These are phyloP conservation scores for Drosophila subsilvestris DNA, from an alignment of 2,888 invertebrate genomes.

Conservation along the genomic window DNA sequence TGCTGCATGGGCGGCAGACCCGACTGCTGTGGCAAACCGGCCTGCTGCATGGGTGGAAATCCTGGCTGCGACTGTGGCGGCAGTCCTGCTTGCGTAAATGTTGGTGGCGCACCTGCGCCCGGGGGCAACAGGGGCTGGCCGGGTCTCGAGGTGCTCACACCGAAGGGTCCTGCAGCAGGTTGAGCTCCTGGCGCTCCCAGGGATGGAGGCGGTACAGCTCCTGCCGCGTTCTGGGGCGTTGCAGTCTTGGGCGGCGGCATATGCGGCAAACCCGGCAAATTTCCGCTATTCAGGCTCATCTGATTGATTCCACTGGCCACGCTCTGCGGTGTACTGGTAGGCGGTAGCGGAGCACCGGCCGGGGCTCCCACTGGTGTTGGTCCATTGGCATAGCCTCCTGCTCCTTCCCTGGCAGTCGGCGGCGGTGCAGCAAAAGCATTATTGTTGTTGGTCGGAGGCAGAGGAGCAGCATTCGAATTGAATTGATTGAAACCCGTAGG, in stretches of 20 bases:
- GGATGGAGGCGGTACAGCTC: neutral
- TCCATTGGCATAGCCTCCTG: slow-evolving; percentile 65
- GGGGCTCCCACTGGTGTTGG: slow-evolving; percentile 39
- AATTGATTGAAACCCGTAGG: slow-evolving; percentile 61
- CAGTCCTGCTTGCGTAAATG: slow-evolving; percentile 16
- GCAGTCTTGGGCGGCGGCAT: slow-evolving; percentile 81
- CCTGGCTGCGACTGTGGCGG: slow-evolving; percentile 33
- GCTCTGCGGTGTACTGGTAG: slow-evolving; percentile 60
- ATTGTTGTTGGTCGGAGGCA: slow-evolving; percentile 58
- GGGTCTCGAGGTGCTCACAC: neutral
- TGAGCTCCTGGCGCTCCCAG: neutral
- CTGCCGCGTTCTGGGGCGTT: slow-evolving; percentile 11
- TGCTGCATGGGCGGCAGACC: slow-evolving; percentile 23
- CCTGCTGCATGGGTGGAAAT: slow-evolving; percentile 9
- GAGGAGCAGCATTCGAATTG: slow-evolving; percentile 57
- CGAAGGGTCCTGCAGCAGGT: neutral
- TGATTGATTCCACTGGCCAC: slow-evolving; percentile 72
- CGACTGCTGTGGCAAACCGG: slow-evolving; percentile 18
- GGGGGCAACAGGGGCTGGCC: slow-evolving; percentile 17
- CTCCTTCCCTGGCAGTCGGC: slow-evolving; percentile 17
- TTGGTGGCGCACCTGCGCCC: slow-evolving; percentile 39
- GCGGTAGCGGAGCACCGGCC: slow-evolving; percentile 28
- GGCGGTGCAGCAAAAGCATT: slow-evolving; percentile 49
- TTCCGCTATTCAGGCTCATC: slow-evolving; percentile 81
- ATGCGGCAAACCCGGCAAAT: slow-evolving; percentile 81